A percentile compares a stretch with the other conserved stretches of the same genome.
These are phyloP conservation scores for Mimumesa dahlbomi DNA, from an alignment of 2,888 invertebrate species.

Conservation along the genomic window DNA sequence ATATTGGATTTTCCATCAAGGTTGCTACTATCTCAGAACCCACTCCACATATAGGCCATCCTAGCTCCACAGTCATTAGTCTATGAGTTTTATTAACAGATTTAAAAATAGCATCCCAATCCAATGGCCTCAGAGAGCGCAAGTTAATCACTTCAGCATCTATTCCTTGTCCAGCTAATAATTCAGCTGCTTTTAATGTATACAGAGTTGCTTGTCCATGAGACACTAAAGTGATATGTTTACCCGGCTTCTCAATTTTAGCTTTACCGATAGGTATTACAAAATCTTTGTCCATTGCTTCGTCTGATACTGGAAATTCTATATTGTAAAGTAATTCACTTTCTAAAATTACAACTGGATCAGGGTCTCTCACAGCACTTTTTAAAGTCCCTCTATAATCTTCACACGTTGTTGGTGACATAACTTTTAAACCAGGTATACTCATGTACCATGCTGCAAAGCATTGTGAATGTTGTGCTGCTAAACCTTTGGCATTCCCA, in stretches of 20 bases:
- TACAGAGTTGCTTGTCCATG: conserved; percentile 58
- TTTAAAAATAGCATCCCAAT: conserved; percentile 76
- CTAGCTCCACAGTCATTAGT: conserved; percentile 84
- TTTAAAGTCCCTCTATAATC: conserved; percentile 85
- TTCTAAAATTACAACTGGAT: conserved; percentile 85
- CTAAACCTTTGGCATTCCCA: conserved; percentile 84
- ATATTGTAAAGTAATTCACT: conserved; percentile 85
- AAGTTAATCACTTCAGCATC: conserved; percentile 83
- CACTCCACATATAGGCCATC: conserved; percentile 85
- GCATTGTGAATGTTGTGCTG: conserved; percentile 86
- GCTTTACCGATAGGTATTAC: conserved; percentile 65
- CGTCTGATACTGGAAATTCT: conserved; percentile 79
- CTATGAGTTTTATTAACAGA: conserved; percentile 85
- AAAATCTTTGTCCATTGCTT: conserved; percentile 63
- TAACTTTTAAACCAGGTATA: conserved; percentile 84
- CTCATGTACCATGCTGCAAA: conserved; percentile 85
- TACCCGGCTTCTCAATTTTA: conserved; percentile 62
- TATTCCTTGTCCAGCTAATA: conserved; percentile 78
- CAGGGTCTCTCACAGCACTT: conserved; percentile 84
- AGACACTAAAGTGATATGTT: conserved; percentile 60
- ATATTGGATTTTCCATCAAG: conserved; percentile 66
- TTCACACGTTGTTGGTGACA: conserved; percentile 83
- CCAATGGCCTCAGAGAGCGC: conserved; percentile 83
- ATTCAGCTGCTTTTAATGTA: conserved; percentile 61
- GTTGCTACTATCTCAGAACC: conserved; percentile 64